These are phyloP conservation scores for Leptobrachium leishanense DNA, from an alignment of 2,113 vertebrate genomes.

Conservation along the genomic window DNA sequence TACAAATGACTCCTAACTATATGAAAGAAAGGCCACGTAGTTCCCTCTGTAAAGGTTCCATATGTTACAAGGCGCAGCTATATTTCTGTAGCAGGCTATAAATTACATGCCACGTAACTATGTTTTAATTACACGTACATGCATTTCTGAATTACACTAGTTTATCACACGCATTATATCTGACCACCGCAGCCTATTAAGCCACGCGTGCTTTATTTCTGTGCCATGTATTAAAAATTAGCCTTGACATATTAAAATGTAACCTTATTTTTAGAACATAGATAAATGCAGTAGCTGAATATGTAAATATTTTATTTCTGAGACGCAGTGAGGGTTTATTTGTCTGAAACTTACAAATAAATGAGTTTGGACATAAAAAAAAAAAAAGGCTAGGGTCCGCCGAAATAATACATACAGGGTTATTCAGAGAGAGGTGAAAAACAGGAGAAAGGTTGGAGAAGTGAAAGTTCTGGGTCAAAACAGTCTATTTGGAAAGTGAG, in stretches of 20 bases:
- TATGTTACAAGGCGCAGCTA: conserved; percentile 24
- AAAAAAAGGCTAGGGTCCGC: no score
- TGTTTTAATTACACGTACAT: conserved; percentile 46
- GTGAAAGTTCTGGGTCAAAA: no score
- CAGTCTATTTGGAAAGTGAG: no score
- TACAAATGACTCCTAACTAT: conserved; percentile 35
- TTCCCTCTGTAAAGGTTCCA: not conserved
- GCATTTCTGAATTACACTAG: conserved; percentile 39
- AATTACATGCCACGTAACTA: conserved; percentile 34
- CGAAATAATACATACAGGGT: no score
- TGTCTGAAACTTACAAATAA: conserved; percentile 59
- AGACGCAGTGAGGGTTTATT: conserved; percentile 53
- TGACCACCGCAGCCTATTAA: conserved; percentile 40
- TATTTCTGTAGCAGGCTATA: conserved; percentile 28
- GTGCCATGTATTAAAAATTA: conserved; percentile 23
- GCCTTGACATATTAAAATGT: conserved; percentile 22
- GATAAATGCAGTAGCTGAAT: conserved; percentile 36
- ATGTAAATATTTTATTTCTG: conserved; percentile 52
- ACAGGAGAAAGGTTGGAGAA: no score
- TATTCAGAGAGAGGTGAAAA: no score
- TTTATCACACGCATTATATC: conserved; percentile 44
- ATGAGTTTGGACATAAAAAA: conserved; percentile 61
- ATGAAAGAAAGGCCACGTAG: not conserved
- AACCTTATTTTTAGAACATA: conserved; percentile 33
- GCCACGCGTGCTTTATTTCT: conserved; percentile 13